phyloP scores from a whole-genome alignment of 2,113 vertebrate genomes.

The Oriolus oriolus region DNA sequence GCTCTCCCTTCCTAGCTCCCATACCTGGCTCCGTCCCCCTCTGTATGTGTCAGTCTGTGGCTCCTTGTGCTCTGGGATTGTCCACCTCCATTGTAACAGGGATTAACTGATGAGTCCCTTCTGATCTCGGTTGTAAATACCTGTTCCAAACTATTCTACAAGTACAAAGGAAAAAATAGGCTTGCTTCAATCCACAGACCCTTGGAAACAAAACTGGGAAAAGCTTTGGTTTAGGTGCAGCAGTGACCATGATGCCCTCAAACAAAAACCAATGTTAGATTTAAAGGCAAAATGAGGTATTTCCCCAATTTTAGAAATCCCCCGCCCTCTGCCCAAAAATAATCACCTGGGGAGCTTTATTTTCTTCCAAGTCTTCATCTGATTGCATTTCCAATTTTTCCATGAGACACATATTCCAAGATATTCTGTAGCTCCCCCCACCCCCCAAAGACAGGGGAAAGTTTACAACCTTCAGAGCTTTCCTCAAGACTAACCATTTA shows the following conservation, averaged over 20 bases:
- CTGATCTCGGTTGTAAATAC: background rate
- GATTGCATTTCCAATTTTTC: background rate
- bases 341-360: background rate
- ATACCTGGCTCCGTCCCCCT: fast-evolving
- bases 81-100: background rate
- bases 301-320: background rate
- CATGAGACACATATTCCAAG: background rate
- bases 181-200: background rate
- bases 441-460: fast-evolving
- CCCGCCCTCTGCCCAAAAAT: background rate
- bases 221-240: background rate
- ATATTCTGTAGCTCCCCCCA: background rate
- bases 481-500: background rate
- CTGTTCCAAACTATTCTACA: background rate
- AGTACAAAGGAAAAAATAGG: background rate
- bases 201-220: background rate
- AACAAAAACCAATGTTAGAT: fast-evolving
- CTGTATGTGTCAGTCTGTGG: background rate
- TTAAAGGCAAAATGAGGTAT: background rate
- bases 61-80: background rate
- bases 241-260: background rate
- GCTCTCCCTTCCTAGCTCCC: background rate
- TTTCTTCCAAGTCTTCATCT: background rate
- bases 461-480: background rate
- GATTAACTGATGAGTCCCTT: background rate